phyloP scores from a whole-genome alignment of 2,113 vertebrate species.

The Dasyurus viverrinus region DNA sequence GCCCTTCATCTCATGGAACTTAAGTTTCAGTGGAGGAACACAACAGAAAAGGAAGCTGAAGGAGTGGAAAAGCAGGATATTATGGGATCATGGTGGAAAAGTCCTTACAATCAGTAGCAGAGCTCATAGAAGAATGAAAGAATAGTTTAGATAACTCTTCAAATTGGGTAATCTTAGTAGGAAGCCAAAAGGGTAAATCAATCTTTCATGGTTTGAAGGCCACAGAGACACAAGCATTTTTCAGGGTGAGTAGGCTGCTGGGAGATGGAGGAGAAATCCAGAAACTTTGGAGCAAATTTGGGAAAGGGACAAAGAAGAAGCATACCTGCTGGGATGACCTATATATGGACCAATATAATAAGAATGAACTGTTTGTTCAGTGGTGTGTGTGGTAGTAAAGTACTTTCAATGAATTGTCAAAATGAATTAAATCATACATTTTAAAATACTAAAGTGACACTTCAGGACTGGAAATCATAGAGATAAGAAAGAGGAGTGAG shows the following conservation, averaged over 20 bases:
- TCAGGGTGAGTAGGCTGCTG: background rate
- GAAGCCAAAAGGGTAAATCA: background rate
- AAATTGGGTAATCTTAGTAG: background rate
- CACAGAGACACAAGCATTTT: background rate
- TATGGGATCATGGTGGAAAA: background rate
- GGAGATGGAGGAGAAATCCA: background rate
- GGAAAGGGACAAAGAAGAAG: background rate
- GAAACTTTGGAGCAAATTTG: background rate
- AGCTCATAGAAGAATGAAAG: background rate
- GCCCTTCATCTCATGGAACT: background rate
- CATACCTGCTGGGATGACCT: background rate
- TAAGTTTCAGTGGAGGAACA: background rate
- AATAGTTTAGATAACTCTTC: background rate
- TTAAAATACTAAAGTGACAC: background rate
- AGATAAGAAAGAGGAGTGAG: background rate
- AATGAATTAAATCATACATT: constrained; percentile 18
- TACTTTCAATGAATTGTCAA: constrained; percentile 49
- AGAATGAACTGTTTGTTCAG: background rate
- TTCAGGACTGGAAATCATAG: background rate
- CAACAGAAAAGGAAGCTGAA: background rate
- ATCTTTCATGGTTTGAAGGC: background rate
- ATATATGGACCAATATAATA: background rate
- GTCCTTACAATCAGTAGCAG: background rate
- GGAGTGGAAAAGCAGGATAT: background rate
- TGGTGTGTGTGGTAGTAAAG: background rate